phyloP scores from a whole-genome alignment of 2,113 vertebrate species.

The Grantiella picta region DNA sequence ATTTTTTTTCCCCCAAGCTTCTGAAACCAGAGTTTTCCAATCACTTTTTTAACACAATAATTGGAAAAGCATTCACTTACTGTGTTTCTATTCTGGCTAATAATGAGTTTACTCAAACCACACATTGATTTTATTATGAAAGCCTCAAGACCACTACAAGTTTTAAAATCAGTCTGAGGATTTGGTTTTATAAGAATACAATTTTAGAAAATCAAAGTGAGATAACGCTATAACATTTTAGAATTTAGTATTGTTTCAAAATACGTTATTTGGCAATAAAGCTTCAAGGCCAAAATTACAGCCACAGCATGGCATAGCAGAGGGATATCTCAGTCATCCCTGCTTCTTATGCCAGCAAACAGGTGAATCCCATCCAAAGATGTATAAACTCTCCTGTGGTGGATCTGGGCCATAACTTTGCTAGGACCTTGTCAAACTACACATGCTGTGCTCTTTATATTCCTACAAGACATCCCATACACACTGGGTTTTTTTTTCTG shows the following conservation, averaged over 20 bases:
- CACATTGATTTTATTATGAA: background rate
- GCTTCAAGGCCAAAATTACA: background rate
- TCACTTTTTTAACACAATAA: background rate
- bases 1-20: background rate
- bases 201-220: background rate
- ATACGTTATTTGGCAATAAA: background rate
- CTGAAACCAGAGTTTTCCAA: background rate
- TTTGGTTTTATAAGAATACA: background rate
- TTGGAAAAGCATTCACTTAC: background rate
- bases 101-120: background rate
- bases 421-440: background rate
- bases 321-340: background rate
- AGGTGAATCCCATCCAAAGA: background rate
- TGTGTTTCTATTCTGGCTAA: background rate
- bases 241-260: background rate
- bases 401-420: conserved; percentile 2
- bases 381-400: background rate
- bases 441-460: background rate
- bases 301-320: background rate
- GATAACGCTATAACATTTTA: background rate
- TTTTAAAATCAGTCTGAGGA: background rate
- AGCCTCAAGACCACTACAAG: background rate
- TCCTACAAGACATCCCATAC: background rate
- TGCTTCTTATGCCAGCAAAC: background rate
- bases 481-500: background rate